Conservation (phyloP, 2,888 invertebrate genomes). For the Acanthoscelides obtectus region DNA sequence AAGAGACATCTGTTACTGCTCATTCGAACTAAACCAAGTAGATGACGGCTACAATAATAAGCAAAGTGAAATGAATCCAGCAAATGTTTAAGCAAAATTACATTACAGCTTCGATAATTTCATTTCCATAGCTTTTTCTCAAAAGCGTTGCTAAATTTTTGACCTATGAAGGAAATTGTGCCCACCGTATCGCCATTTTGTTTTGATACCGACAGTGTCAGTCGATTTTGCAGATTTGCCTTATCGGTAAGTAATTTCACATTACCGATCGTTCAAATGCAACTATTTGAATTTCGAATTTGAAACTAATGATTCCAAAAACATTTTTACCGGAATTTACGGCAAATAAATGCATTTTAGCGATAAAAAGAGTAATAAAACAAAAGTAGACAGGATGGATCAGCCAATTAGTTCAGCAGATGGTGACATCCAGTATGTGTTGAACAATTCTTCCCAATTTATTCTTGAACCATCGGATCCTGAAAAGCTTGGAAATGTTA, state of each 20-base stretch:
- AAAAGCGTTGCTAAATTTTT: not conserved
- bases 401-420: not conserved
- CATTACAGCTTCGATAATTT: too few relatives aligned
- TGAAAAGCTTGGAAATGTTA: not conserved
- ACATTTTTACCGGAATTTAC: not conserved
- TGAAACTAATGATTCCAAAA: not conserved
- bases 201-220: not conserved
- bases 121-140: not conserved
- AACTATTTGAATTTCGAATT: not conserved
- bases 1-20: not conserved
- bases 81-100: too few relatives aligned
- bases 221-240: not conserved
- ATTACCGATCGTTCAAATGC: not conserved
- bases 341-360: not conserved
- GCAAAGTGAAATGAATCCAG: too few relatives aligned
- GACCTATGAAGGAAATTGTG: not conserved
- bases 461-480: not conserved
- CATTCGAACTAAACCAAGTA: not conserved
- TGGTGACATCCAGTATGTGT: not conserved
- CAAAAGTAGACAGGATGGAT: not conserved
- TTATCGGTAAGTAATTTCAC: not conserved
- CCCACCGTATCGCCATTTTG: slow-evolving; percentile 1
- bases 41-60: too few relatives aligned
- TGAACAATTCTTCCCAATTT: not conserved
- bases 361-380: not conserved